phyloP scores from a whole-genome alignment of 2,797 vertebrate species.

The Dermochelys coriacea region DNA sequence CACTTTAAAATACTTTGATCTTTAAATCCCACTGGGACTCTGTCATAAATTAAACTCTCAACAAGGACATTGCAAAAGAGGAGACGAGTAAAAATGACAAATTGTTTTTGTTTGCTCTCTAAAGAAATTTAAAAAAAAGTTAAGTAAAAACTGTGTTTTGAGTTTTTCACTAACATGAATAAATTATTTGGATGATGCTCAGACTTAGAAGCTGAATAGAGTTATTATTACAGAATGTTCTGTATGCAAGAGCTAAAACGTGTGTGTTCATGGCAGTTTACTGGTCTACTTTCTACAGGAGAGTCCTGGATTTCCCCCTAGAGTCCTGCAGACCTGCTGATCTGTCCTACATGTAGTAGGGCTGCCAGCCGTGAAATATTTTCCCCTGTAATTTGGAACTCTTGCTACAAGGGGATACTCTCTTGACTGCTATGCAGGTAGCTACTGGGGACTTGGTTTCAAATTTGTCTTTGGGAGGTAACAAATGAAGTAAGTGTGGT shows the following conservation, averaged over 20 bases:
- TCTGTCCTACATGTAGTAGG: background rate
- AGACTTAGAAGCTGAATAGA: background rate
- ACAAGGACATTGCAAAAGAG: background rate
- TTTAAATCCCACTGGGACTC: background rate
- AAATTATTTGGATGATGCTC: background rate
- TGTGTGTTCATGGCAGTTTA: background rate
- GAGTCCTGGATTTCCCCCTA: slow-evolving; percentile 8
- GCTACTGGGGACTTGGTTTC: background rate
- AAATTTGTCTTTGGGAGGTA: background rate
- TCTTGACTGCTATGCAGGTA: background rate
- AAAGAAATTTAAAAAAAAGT: background rate
- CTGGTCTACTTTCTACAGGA: background rate
- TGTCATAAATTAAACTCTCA: background rate
- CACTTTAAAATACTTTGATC: background rate
- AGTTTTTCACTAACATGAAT: background rate
- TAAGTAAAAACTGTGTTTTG: background rate
- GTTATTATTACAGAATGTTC: slow-evolving; percentile 25
- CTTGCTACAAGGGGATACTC: background rate
- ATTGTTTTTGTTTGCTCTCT: background rate
- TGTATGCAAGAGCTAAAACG: background rate
- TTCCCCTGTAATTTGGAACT: background rate
- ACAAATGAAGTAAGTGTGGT: background rate
- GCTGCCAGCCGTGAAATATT: background rate
- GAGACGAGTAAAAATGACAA: background rate
- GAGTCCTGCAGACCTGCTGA: background rate